Percentiles rank a stretch among this genome's conserved stretches.
Evolutionary conservation across 2,888 invertebrate genomes (phyloP).

Genomic region (Hirtodrosophila confusa): DNA sequence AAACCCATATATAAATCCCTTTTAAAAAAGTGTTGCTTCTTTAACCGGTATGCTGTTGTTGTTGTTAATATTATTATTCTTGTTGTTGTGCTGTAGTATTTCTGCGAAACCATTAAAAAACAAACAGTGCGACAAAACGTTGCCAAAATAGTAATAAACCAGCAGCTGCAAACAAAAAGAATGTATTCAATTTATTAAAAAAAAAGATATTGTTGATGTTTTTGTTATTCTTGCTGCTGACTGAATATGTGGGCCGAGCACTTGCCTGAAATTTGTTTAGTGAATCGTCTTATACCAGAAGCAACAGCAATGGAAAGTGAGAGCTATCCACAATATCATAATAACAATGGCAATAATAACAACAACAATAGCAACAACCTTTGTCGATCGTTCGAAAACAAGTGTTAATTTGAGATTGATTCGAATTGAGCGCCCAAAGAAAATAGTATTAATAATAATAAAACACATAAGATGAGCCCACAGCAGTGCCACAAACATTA

Average conservation of each 20-base stretch:
- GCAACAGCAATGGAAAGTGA: constrained; percentile 14
- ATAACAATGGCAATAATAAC: not conserved
- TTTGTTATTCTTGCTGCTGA: constrained; percentile 1
- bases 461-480: not conserved
- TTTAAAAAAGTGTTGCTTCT: constrained; percentile 3
- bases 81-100: not conserved
- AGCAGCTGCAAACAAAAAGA: not conserved
- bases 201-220: constrained; percentile 5
- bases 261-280: no score
- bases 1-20: constrained; percentile 1
- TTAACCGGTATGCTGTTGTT: constrained; percentile 16
- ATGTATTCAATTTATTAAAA: constrained; percentile 6
- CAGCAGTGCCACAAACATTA: constrained; percentile 5
- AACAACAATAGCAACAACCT: constrained; percentile 10
- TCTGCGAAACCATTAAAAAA: constrained; percentile 15
- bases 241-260: constrained; percentile 2
- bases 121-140: constrained; percentile 3
- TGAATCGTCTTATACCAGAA: no score
- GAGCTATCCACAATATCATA: constrained; percentile 2
- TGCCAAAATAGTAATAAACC: constrained; percentile 20
- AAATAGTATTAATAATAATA: not conserved
- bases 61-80: constrained; percentile 3
- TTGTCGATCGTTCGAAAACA: not conserved
- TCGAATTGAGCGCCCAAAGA: no score
- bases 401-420: constrained; percentile 23